Evolutionary conservation across 2,113 vertebrate species (phyloP).

Genomic region (Prochilodus magdalenae): DNA sequence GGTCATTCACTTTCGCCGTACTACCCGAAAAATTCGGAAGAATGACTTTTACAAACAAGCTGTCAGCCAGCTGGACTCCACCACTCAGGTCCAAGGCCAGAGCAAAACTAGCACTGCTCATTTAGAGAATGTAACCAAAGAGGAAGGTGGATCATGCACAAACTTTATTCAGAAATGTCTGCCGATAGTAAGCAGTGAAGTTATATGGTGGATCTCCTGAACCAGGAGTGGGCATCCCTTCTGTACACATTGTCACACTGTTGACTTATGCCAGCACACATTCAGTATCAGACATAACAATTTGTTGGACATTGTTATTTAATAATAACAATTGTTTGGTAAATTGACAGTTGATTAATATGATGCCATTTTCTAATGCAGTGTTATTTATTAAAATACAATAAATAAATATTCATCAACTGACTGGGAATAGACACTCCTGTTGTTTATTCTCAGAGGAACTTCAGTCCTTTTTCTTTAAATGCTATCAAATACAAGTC

Average conservation of each 20-base stretch:
- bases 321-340: too few species aligned
- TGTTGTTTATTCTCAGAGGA: background rate
- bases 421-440: background rate
- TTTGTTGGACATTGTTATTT: background rate
- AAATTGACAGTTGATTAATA: too few species aligned
- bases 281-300: background rate
- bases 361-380: background rate
- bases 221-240: too few species aligned
- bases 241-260: background rate
- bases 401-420: background rate
- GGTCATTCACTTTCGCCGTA: constrained; percentile 57
- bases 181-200: background rate
- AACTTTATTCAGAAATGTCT: constrained; percentile 7
- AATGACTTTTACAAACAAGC: constrained; percentile 13
- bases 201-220: background rate
- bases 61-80: background rate
- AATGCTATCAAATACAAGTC: background rate
- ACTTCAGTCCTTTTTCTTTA: background rate
- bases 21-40: constrained; percentile 56
- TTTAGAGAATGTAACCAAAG: constrained; percentile 1
- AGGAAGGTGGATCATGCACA: background rate
- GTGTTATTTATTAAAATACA: background rate
- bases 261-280: background rate
- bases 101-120: background rate
- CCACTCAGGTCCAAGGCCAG: background rate